Conservation (phyloP, 1,140 invertebrate genomes). For the Limonius californicus region DNA sequence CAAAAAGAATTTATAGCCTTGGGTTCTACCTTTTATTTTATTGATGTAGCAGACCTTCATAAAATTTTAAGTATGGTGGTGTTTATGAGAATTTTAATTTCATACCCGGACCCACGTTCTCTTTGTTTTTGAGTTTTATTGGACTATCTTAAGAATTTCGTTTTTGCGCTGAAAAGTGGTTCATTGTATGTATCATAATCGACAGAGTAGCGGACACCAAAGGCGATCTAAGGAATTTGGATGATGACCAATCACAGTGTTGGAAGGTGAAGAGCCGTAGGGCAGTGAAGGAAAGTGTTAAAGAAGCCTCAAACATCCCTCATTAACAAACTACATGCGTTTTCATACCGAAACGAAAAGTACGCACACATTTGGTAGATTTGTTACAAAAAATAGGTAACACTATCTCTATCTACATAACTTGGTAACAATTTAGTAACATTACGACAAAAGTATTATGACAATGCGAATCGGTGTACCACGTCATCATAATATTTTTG, state of each 20-base stretch:
- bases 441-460: conserved; percentile 44
- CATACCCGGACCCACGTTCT: too few relatives aligned
- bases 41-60: too few relatives aligned
- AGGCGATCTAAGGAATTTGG: conserved; percentile 40
- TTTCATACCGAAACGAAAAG: conserved; percentile 7
- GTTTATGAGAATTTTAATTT: too few relatives aligned
- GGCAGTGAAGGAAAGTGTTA: conserved; percentile 12
- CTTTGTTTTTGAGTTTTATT: too few relatives aligned
- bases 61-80: too few relatives aligned
- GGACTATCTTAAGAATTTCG: too few relatives aligned
- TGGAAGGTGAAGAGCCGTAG: conserved; percentile 12
- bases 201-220: conserved; percentile 17
- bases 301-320: conserved; percentile 35
- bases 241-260: conserved; percentile 37
- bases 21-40: too few relatives aligned
- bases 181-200: conserved; percentile 11
- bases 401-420: conserved; percentile 45
- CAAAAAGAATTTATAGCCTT: too few relatives aligned
- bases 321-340: conserved; percentile 37
- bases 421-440: conserved; percentile 43
- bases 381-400: conserved; percentile 43
- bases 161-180: too few relatives aligned
- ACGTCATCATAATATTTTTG: conserved; percentile 44
- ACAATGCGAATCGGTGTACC: conserved; percentile 29
- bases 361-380: conserved; percentile 31